phyloP scores from a whole-genome alignment of 2,888 invertebrate species.

The Orchestes rusci region DNA sequence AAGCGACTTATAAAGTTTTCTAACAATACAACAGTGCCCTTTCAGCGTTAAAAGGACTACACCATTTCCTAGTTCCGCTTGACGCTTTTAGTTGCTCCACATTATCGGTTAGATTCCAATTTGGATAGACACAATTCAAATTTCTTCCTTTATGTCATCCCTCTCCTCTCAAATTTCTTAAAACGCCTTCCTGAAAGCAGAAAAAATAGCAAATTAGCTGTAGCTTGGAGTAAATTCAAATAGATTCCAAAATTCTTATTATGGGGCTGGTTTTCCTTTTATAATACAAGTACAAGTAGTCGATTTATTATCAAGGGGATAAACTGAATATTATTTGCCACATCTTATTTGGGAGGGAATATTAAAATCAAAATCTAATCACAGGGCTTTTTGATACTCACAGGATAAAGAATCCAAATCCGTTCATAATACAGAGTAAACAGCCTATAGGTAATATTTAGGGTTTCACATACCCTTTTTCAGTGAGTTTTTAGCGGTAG shows the following conservation, averaged over 20 bases:
- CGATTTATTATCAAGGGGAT: too few species aligned
- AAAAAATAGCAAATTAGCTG: too few species aligned
- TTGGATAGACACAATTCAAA: slow-evolving; percentile 23
- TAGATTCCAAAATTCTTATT: too few species aligned
- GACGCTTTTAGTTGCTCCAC: slow-evolving; percentile 34
- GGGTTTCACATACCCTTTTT: slow-evolving; percentile 19
- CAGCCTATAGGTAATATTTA: slow-evolving; percentile 24
- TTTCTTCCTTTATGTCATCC: too few species aligned
- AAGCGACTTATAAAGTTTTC: slow-evolving; percentile 30
- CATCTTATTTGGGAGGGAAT: slow-evolving; percentile 14
- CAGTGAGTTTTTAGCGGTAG: slow-evolving; percentile 9
- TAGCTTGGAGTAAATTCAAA: too few species aligned
- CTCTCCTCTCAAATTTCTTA: too few species aligned
- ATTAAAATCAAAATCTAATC: slow-evolving; percentile 26
- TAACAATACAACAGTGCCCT: slow-evolving; percentile 33
- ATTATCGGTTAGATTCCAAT: slow-evolving; percentile 27
- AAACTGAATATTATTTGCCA: slow-evolving; percentile 17
- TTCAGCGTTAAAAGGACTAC: slow-evolving; percentile 32
- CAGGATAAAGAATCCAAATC: slow-evolving; percentile 23
- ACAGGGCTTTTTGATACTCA: slow-evolving; percentile 23
- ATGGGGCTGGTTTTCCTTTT: too few species aligned
- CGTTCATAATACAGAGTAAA: slow-evolving; percentile 25
- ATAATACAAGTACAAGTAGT: too few species aligned
- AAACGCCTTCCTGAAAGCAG: too few species aligned
- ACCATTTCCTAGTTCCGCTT: slow-evolving; percentile 32